These are phyloP conservation scores for Menidia beryllina DNA, from an alignment of 2,113 vertebrate species.

Conservation along the genomic window DNA sequence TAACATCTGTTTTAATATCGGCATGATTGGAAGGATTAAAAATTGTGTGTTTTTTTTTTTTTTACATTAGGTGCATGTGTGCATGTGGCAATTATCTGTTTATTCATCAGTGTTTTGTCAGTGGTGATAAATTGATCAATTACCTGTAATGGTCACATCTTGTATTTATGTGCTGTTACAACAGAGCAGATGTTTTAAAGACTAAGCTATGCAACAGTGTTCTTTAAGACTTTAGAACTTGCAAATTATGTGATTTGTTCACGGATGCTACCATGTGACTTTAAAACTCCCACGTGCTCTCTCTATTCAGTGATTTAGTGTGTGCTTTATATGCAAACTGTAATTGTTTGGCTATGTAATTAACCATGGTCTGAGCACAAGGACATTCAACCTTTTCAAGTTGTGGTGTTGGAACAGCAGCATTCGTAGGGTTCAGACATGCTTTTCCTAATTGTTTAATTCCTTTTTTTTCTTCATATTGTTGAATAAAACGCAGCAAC, in stretches of 20 bases:
- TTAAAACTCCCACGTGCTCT: not conserved
- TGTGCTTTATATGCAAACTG: too few species aligned
- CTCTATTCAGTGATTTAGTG: not conserved
- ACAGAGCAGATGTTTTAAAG: slow-evolving; percentile 68
- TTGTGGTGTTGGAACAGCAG: slow-evolving; percentile 12
- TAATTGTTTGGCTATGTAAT: slow-evolving; percentile 6
- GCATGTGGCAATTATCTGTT: not conserved
- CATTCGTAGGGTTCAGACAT: slow-evolving; percentile 22
- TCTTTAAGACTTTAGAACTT: slow-evolving; percentile 45
- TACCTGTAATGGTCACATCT: slow-evolving; percentile 59
- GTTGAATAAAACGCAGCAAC: slow-evolving; percentile 86
- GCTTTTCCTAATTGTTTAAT: slow-evolving; percentile 77
- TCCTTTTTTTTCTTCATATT: slow-evolving; percentile 68
- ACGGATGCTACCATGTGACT: slow-evolving; percentile 1
- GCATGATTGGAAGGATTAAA: too few species aligned
- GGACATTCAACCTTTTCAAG: not conserved
- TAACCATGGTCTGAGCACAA: slow-evolving; percentile 26
- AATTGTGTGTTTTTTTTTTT: slow-evolving; percentile 10
- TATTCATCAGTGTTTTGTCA: slow-evolving; percentile 46
- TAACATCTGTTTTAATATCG: too few species aligned
- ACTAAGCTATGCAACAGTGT: slow-evolving; percentile 63
- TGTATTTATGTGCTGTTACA: slow-evolving; percentile 42
- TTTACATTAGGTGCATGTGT: not conserved
- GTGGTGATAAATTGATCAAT: slow-evolving; percentile 67
- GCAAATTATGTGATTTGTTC: slow-evolving; percentile 65